A percentile compares a stretch with the other conserved stretches of the same genome.
Conservation (phyloP, 1,140 invertebrate genomes). For the Samia ricini region DNA sequence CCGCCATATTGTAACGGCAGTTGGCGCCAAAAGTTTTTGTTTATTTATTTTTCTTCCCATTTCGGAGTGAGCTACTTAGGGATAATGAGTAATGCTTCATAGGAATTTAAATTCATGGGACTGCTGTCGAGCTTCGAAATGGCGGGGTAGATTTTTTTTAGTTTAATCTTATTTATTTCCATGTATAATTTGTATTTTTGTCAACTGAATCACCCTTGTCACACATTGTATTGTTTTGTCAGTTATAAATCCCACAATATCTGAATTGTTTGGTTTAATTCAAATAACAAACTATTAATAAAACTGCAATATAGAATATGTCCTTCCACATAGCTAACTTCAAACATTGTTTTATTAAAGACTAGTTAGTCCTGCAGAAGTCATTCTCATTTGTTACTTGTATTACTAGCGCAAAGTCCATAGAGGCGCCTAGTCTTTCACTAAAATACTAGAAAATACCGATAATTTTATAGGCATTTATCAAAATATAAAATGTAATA, state of each 20-base stretch:
- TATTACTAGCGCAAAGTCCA: too few relatives aligned
- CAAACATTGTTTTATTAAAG: background rate
- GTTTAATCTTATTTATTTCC: slow-evolving; percentile 12
- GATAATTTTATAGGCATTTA: too few relatives aligned
- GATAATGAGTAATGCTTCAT: slow-evolving; percentile 62
- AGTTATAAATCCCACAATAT: background rate
- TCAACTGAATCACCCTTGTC: background rate
- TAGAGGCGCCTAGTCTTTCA: too few relatives aligned
- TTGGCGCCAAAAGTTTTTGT: slow-evolving; percentile 53
- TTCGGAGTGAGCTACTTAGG: slow-evolving; percentile 44
- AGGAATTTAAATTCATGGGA: slow-evolving; percentile 37
- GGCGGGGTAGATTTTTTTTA: slow-evolving; percentile 24
- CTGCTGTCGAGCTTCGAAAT: slow-evolving; percentile 17
- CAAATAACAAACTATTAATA: background rate
- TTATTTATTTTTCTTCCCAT: slow-evolving; percentile 48
- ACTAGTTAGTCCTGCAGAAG: too few relatives aligned
- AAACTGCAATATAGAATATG: background rate
- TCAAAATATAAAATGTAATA: too few relatives aligned
- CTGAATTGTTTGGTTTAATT: background rate
- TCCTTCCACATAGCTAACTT: background rate
- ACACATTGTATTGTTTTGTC: background rate
- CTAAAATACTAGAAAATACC: too few relatives aligned
- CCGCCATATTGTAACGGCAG: slow-evolving; percentile 25
- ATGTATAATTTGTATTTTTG: slow-evolving; percentile 6
- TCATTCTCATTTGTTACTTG: too few relatives aligned